These are phyloP conservation scores for Meandrusa payeni DNA, from an alignment of 2,888 invertebrate genomes.

Conservation along the genomic window DNA sequence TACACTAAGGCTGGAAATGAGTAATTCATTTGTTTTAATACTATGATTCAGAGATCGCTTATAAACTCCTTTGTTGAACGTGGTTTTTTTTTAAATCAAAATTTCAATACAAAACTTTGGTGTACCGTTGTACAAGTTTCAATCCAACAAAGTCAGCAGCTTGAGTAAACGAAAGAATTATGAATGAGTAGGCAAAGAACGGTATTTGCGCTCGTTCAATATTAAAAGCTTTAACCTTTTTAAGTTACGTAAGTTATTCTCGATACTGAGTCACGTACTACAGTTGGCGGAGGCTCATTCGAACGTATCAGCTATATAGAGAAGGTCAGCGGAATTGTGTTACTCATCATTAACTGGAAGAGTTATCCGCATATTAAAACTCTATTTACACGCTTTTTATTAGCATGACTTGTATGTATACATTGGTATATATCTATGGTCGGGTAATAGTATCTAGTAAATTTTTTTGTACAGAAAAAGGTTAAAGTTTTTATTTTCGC, in stretches of 20 bases:
- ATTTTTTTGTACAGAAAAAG: too few relatives aligned
- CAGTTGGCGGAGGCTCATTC: slow-evolving; percentile 7
- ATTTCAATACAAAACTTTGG: slow-evolving; percentile 21
- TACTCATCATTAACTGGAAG: too few relatives aligned
- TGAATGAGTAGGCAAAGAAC: slow-evolving; percentile 25
- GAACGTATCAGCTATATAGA: slow-evolving; percentile 8
- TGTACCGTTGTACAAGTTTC: slow-evolving; percentile 19
- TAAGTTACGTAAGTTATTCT: slow-evolving; percentile 18
- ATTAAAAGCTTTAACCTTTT: slow-evolving; percentile 23
- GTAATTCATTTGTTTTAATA: slow-evolving; percentile 37
- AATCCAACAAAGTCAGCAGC: slow-evolving; percentile 24
- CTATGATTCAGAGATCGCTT: slow-evolving; percentile 34
- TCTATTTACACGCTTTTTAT: too few relatives aligned
- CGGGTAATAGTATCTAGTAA: too few relatives aligned
- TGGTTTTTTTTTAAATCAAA: slow-evolving; percentile 19
- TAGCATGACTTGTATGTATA: too few relatives aligned
- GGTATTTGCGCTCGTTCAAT: slow-evolving; percentile 22
- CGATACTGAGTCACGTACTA: slow-evolving; percentile 11
- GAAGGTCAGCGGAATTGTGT: slow-evolving; percentile 4
- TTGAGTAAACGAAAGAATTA: slow-evolving; percentile 25
- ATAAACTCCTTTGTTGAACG: slow-evolving; percentile 27
- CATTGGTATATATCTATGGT: too few relatives aligned
- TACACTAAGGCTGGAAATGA: slow-evolving; percentile 32
- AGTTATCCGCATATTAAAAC: too few relatives aligned
- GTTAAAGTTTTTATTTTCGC: too few relatives aligned